Evolutionary conservation across 92 coral and sea anemone species (phyloP).

Genomic region (Umimayanthus kanabou): DNA sequence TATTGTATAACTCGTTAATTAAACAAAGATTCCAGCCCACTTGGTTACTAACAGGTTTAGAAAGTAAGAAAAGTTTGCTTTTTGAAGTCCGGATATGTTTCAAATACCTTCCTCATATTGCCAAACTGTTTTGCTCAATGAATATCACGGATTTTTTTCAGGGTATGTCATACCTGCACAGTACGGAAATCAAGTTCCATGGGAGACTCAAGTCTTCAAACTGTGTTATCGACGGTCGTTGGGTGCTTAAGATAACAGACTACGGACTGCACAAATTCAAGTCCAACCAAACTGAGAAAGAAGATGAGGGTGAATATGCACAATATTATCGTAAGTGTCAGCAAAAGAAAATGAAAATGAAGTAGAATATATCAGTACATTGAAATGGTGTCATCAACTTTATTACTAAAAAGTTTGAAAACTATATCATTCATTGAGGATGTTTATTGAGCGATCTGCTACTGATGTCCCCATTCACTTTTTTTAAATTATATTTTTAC

Average conservation of each 20-base stretch:
- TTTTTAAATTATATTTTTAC: not conserved
- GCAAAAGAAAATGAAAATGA: not conserved
- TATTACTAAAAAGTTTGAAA: no score
- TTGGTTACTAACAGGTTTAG: no score
- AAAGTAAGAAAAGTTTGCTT: no score
- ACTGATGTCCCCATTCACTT: not conserved
- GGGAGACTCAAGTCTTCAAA: constrained; percentile 91
- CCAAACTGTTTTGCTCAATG: not conserved
- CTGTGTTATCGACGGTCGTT: constrained; percentile 97
- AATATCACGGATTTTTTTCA: not conserved
- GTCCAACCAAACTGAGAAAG: constrained; percentile 72
- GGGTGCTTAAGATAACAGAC: constrained; percentile 95
- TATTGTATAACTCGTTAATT: no score
- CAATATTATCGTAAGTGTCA: constrained; percentile 71
- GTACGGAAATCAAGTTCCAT: constrained; percentile 86
- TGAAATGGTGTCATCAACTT: no score
- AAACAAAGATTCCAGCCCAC: no score
- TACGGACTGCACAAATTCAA: constrained; percentile 88
- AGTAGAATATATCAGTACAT: not conserved
- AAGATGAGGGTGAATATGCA: constrained; percentile 80
- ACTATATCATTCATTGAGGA: no score
- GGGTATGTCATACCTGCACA: constrained; percentile 97
- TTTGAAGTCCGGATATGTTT: no score
- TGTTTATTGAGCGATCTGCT: not conserved
- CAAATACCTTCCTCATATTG: not conserved